Conservation (phyloP, 2,113 vertebrate species). For the Malurus elegans region DNA sequence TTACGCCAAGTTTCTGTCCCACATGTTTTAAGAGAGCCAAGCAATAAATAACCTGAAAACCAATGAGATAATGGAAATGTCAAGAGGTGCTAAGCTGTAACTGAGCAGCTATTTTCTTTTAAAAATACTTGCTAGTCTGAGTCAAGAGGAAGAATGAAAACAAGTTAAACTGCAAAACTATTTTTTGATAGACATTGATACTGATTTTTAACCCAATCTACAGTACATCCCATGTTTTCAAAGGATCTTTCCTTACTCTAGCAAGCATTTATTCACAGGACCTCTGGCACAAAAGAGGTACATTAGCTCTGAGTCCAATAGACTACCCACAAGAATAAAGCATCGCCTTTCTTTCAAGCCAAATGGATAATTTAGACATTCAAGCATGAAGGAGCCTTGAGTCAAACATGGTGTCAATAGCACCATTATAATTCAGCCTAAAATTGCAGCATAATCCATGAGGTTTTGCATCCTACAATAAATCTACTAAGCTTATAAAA, state of each 20-base stretch:
- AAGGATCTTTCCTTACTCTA: background rate
- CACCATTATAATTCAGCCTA: constrained; percentile 20
- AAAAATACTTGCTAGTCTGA: constrained; percentile 15
- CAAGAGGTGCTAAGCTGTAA: constrained; percentile 51
- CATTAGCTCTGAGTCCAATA: background rate
- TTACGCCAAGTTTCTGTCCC: constrained; percentile 40
- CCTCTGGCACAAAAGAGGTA: background rate
- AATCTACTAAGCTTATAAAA: constrained; percentile 46
- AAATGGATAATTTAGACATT: constrained; percentile 25
- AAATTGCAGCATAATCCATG: constrained; percentile 33
- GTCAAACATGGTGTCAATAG: constrained; percentile 11
- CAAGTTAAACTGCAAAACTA: background rate
- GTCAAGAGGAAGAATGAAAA: constrained; percentile 25
- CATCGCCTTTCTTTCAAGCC: background rate
- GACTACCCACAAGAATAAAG: background rate
- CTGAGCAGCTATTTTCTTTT: constrained; percentile 38
- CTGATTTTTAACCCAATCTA: background rate
- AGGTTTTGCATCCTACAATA: constrained; percentile 44
- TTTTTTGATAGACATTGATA: background rate
- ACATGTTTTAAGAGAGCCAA: background rate
- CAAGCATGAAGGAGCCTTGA: constrained; percentile 17
- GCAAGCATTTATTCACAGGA: background rate
- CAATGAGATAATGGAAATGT: constrained; percentile 66
- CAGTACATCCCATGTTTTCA: background rate
- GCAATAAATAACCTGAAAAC: constrained; percentile 54